Evolutionary conservation across 1,140 invertebrate genomes (phyloP).

Genomic region (Rhagoletis zephyria): DNA sequence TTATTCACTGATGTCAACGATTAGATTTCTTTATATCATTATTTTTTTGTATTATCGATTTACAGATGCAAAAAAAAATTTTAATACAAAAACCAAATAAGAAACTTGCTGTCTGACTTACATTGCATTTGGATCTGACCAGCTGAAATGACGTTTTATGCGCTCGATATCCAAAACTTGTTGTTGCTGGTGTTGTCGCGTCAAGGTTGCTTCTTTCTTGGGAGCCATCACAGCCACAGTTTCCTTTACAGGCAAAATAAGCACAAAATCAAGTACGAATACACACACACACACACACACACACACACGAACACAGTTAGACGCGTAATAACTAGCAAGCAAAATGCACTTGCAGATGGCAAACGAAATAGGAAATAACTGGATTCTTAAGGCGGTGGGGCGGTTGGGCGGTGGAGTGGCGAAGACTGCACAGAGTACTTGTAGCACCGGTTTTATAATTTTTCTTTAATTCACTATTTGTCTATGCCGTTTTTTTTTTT

Average conservation of each 20-base stretch:
- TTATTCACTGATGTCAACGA: neutral
- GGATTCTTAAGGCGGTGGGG: neutral
- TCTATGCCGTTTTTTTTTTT: neutral
- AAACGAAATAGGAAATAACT: neutral
- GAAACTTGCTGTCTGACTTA: constrained; percentile 62
- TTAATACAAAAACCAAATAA: constrained; percentile 8
- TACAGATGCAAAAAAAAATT: neutral
- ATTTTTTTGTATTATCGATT: neutral
- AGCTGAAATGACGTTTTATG: constrained; percentile 71
- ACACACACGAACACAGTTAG: neutral
- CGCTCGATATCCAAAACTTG: constrained; percentile 68
- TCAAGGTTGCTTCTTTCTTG: constrained; percentile 70
- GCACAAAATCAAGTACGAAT: neutral
- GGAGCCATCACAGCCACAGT: constrained; percentile 57
- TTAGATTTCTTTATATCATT: constrained; percentile 2
- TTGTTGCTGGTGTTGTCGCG: constrained; percentile 62
- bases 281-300: neutral
- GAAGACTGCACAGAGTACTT: neutral
- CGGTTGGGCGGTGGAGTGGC: too few relatives aligned
- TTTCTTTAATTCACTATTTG: neutral
- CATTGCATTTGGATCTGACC: constrained; percentile 71
- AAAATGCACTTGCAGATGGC: neutral
- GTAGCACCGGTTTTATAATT: constrained; percentile 44
- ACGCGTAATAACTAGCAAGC: neutral
- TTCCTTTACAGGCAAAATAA: neutral